A percentile compares a stretch with the other conserved stretches of the same genome.
These are phyloP conservation scores for Forbesichthys papilliferus DNA, from an alignment of 2,113 vertebrate species.

Conservation along the genomic window DNA sequence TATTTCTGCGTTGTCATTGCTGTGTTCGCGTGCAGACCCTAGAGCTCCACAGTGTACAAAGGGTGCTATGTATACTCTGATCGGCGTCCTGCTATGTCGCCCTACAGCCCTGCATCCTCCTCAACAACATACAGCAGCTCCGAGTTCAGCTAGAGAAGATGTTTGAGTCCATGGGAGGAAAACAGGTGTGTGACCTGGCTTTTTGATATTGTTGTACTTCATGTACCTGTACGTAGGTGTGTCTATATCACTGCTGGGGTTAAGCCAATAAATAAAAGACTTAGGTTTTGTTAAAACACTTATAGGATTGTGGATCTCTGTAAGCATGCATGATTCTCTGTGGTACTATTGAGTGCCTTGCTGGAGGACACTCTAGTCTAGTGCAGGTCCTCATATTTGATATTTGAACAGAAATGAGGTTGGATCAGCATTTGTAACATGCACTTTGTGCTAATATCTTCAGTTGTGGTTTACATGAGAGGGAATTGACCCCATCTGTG, in stretches of 20 bases:
- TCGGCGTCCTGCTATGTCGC: neutral
- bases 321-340: too few relatives aligned
- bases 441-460: neutral
- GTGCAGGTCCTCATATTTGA: too few relatives aligned
- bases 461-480: conserved; percentile 43
- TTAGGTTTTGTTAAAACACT: too few relatives aligned
- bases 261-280: conserved; percentile 1
- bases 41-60: too few relatives aligned
- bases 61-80: neutral
- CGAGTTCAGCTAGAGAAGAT: conserved; percentile 97
- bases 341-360: neutral
- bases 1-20: too few relatives aligned
- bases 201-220: too few relatives aligned
- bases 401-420: conserved; percentile 14
- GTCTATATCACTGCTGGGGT: conserved; percentile 3
- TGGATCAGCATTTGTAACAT: conserved; percentile 35
- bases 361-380: neutral
- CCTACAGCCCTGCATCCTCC: conserved; percentile 90
- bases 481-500: conserved; percentile 42
- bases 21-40: too few relatives aligned
- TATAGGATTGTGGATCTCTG: too few relatives aligned
- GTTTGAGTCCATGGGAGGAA: conserved; percentile 99
- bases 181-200: conserved; percentile 81
- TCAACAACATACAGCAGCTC: conserved; percentile 97
- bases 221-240: neutral